Conservation (phyloP, 2,888 invertebrate genomes). For the Cosmia trapezina region DNA sequence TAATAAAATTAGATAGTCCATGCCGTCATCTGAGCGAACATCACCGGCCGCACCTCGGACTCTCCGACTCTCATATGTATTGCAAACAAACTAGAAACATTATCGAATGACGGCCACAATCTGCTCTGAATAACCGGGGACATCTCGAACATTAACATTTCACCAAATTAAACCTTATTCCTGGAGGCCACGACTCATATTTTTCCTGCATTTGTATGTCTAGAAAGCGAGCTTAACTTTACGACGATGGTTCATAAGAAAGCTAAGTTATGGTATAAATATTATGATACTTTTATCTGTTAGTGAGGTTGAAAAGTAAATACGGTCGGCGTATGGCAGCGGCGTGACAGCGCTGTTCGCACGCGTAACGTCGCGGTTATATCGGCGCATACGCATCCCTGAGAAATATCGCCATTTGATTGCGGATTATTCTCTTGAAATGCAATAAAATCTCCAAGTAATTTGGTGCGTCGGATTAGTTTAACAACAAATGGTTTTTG, state of each 20-base stretch:
- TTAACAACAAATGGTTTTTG: conserved; percentile 52
- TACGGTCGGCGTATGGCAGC: conserved; percentile 75
- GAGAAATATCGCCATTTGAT: conserved; percentile 76
- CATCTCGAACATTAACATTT: conserved; percentile 73
- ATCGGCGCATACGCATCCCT: conserved; percentile 68
- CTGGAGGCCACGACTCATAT: conserved; percentile 74
- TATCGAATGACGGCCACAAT: conserved; percentile 84
- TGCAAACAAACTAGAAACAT: conserved; percentile 89
- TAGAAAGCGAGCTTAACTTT: conserved; percentile 86
- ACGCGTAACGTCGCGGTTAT: conserved; percentile 69
- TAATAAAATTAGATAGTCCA: conserved; percentile 90
- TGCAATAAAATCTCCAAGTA: conserved; percentile 68
- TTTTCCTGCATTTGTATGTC: conserved; percentile 67
- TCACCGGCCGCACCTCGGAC: conserved; percentile 77
- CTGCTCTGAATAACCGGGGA: conserved; percentile 80
- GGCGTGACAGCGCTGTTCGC: conserved; percentile 75
- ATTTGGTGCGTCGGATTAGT: conserved; percentile 66
- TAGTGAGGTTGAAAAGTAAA: conserved; percentile 86
- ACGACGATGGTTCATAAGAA: conserved; percentile 87
- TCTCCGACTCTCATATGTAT: conserved; percentile 87
- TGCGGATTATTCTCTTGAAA: conserved; percentile 75
- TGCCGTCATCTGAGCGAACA: conserved; percentile 86
- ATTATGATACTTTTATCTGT: conserved; percentile 90
- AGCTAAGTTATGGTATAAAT: conserved; percentile 88
- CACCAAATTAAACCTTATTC: conserved; percentile 80